Percentiles rank a stretch among this genome's conserved stretches.
phyloP scores from a whole-genome alignment of 2,113 vertebrate species.

The Scortum barcoo region DNA sequence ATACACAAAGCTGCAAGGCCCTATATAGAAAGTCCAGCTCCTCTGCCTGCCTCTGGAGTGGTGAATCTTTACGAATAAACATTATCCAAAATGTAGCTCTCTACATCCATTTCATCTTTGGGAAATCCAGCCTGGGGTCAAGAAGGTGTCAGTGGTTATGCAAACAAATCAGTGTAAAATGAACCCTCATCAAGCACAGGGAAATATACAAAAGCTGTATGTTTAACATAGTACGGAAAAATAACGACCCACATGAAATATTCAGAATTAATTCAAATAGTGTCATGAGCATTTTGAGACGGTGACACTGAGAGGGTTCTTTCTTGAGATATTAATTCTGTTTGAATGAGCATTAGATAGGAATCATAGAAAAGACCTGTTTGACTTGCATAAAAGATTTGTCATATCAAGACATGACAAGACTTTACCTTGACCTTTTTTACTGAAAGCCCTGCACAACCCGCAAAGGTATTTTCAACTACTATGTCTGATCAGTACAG shows the following conservation, averaged over 20 bases:
- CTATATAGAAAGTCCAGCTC: neutral
- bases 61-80: neutral
- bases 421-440: neutral
- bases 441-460: neutral
- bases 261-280: neutral
- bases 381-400: neutral
- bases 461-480: neutral
- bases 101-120: neutral
- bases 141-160: constrained; percentile 20
- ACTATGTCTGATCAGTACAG: neutral
- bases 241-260: neutral
- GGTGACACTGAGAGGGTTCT: neutral
- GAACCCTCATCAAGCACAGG: neutral
- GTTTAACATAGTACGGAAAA: constrained; percentile 7
- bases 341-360: constrained; percentile 2
- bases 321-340: neutral
- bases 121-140: neutral
- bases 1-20: neutral
- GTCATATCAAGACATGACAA: neutral
- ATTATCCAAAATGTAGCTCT: neutral
- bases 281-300: neutral
- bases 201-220: neutral
- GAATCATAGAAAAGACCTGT: no score
- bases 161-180: constrained; percentile 15
- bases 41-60: neutral